Evolutionary conservation across 2,113 vertebrate genomes (phyloP).

Genomic region (Sardina pilchardus): DNA sequence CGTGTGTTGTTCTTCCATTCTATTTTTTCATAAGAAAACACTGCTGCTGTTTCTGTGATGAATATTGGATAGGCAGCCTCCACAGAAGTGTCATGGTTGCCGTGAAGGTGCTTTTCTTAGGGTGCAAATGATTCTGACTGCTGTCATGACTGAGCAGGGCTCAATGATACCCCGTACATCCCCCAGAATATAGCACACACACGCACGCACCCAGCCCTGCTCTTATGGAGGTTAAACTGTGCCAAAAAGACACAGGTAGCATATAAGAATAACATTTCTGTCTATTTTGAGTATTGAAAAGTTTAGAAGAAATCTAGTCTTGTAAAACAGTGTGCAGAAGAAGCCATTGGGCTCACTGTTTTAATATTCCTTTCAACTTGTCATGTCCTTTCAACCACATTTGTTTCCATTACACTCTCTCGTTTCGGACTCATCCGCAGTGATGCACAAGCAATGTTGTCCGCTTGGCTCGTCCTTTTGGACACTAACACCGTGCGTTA

Average conservation of each 20-base stretch:
- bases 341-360: neutral
- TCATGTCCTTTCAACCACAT: neutral
- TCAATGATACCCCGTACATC: neutral
- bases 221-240: neutral
- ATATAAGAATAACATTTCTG: neutral
- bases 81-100: neutral
- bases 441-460: neutral
- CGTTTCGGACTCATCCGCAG: neutral
- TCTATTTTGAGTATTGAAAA: neutral
- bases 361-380: neutral
- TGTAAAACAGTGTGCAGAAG: neutral
- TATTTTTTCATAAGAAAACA: neutral
- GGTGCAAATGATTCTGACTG: neutral
- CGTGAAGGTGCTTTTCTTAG: neutral
- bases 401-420: neutral
- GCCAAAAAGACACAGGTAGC: neutral
- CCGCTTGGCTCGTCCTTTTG: neutral
- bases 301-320: too few relatives aligned
- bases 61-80: neutral
- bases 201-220: conserved; percentile 27
- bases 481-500: neutral
- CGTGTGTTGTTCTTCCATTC: neutral
- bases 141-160: neutral
- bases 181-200: neutral
- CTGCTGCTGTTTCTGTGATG: neutral